Evolutionary conservation across 1,140 invertebrate species (phyloP), one percentile per base, ranked within the genome.

Genomic region (Euura saliciscinereae): DNA sequence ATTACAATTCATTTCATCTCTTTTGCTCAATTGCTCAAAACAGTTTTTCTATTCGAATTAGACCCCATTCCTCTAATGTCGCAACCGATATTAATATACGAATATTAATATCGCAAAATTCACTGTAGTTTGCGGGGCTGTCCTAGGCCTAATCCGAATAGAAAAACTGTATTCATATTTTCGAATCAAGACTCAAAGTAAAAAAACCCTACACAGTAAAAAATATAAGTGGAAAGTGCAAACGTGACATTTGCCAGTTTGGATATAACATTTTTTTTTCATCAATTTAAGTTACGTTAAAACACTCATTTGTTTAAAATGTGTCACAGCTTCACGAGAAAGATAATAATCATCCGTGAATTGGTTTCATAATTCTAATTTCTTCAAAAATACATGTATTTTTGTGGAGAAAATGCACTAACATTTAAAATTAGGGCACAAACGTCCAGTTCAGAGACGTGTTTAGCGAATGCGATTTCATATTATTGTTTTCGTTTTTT

Each of bases 351-450:
- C 13, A 59, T 59, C 51, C 2, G 51, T 59, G 4, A 11, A 59
- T 6, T 11, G 13, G 13, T 59, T 11, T 8, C 13, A 59, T n/a
- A 59, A 59, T n/a, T 59, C 6, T 8, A 59, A 59, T 59, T 59
- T 59, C 51, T 59, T 59, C 51, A 8, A 10, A 59, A 59, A 59
- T 59, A 59, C 51, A 59, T 59, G n/a, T n/a, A 59, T 59, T n/a
- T 59, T 59, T 59, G n/a, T 59, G n/a, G 51, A 59, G n/a, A n/a
- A n/a, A n/a, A n/a, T n/a, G n/a, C n/a, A n/a, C n/a, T n/a, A n/a
- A n/a, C n/a, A n/a, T n/a, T n/a, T n/a, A n/a, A n/a, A n/a, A n/a
- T n/a, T n/a, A n/a, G n/a, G n/a, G n/a, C n/a, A n/a, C n/a, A n/a
- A n/a, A n/a, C n/a, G n/a, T n/a, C n/a, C n/a, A n/a, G n/a, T n/a